phyloP scores from a whole-genome alignment of 2,888 invertebrate species.

The Catonia carolina region DNA sequence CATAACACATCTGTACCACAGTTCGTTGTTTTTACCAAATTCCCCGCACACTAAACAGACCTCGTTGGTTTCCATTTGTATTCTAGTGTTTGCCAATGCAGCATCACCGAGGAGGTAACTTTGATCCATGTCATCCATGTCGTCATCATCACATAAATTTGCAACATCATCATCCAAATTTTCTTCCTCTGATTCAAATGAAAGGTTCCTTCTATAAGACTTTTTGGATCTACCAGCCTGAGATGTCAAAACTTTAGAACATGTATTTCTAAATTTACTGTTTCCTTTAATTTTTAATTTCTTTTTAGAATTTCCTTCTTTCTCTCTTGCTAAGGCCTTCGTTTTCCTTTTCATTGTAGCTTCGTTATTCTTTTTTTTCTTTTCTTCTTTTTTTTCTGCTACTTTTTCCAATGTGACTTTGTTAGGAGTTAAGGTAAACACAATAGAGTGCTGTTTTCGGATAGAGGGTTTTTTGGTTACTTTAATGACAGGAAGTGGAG shows the following conservation, averaged over 20 bases:
- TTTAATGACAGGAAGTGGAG: no score
- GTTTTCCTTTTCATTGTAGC: no score
- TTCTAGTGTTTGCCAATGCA: background rate
- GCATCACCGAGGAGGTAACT: background rate
- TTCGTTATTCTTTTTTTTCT: background rate
- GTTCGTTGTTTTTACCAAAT: no score
- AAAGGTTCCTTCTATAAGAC: background rate
- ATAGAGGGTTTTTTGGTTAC: background rate
- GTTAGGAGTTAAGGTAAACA: background rate
- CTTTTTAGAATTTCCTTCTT: no score
- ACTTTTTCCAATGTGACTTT: no score
- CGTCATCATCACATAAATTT: no score
- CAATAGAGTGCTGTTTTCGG: background rate
- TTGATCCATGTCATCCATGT: background rate
- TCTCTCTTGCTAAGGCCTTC: background rate
- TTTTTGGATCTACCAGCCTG: background rate
- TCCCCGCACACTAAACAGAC: no score
- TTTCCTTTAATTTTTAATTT: no score
- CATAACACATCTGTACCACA: no score
- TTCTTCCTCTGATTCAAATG: background rate
- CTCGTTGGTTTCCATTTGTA: no score
- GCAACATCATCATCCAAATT: no score
- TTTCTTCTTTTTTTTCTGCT: background rate
- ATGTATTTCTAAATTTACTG: background rate
- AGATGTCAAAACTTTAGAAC: background rate